These are phyloP conservation scores for Coryphaenoides rupestris DNA, from an alignment of 2,113 vertebrate species.

Conservation along the genomic window DNA sequence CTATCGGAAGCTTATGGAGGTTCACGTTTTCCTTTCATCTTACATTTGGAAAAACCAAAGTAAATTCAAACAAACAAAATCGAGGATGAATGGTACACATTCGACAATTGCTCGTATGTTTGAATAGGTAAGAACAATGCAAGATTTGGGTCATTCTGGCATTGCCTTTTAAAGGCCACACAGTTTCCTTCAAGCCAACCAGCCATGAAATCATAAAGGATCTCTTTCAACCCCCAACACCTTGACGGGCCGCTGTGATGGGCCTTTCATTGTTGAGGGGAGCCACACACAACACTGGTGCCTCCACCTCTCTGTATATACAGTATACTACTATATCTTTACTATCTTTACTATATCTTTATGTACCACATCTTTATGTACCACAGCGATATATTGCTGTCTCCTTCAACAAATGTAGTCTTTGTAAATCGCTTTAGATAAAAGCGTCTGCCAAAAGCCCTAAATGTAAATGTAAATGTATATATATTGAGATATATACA, in stretches of 20 bases:
- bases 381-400: too few species aligned
- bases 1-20: too few species aligned
- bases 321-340: too few species aligned
- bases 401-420: too few species aligned
- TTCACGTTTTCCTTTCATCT: too few species aligned
- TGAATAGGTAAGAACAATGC: background rate
- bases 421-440: too few species aligned
- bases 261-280: conserved; percentile 49
- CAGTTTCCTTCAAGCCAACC: conserved; percentile 50
- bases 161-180: conserved; percentile 47
- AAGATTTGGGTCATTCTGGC: conserved; percentile 57
- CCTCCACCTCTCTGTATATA: conserved; percentile 24
- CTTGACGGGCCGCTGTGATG: conserved; percentile 42
- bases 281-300: conserved; percentile 34
- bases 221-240: conserved; percentile 49
- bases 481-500: too few species aligned
- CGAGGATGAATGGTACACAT: conserved; percentile 4
- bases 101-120: conserved; percentile 17
- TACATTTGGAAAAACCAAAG: background rate
- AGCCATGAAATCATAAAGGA: conserved; percentile 69
- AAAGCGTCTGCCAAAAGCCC: too few species aligned
- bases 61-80: background rate
- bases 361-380: too few species aligned
- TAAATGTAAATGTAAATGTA: too few species aligned
- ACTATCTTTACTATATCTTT: too few species aligned